Percentiles rank a stretch among this genome's conserved stretches.
phyloP scores from a whole-genome alignment of 2,888 invertebrate genomes.

The Xestobium rufovillosum region DNA sequence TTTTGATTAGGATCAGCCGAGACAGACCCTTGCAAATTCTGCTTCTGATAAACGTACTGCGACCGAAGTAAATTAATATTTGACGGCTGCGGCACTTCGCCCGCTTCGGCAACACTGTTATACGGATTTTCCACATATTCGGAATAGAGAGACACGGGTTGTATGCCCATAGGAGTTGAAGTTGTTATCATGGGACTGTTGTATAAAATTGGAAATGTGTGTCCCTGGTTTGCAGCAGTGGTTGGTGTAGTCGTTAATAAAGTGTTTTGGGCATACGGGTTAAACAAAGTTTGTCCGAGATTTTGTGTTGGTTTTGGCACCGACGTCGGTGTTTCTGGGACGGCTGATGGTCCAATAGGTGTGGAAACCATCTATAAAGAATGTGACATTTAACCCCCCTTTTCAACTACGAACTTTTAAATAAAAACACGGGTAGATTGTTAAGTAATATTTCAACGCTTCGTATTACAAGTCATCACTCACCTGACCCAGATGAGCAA shows the following conservation, averaged over 20 bases:
- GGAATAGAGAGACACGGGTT: conserved; percentile 43
- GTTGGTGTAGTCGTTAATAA: conserved; percentile 12
- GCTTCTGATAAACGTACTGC: conserved; percentile 4
- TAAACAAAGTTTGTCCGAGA: too few relatives aligned
- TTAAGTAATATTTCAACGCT: too few relatives aligned
- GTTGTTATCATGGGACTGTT: conserved; percentile 27
- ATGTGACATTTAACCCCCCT: too few relatives aligned
- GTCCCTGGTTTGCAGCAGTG: conserved; percentile 25
- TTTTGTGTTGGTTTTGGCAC: too few relatives aligned
- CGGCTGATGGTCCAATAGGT: conserved; percentile 46
- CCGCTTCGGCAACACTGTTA: conserved; percentile 34
- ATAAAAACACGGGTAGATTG: background rate
- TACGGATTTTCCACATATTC: conserved; percentile 54
- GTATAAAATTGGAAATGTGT: conserved; percentile 39
- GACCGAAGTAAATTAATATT: background rate
- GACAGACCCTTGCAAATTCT: conserved; percentile 6
- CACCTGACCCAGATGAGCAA: conserved; percentile 48
- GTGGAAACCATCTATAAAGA: conserved; percentile 58
- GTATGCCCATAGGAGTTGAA: conserved; percentile 26
- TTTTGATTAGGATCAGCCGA: conserved; percentile 14
- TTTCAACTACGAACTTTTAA: conserved; percentile 6
- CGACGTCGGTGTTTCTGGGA: conserved; percentile 19
- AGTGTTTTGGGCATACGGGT: too few relatives aligned
- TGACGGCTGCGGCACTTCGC: background rate
- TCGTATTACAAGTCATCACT: too few relatives aligned